Conservation (phyloP, 2,888 invertebrate species). For the Lysandra coridon region DNA sequence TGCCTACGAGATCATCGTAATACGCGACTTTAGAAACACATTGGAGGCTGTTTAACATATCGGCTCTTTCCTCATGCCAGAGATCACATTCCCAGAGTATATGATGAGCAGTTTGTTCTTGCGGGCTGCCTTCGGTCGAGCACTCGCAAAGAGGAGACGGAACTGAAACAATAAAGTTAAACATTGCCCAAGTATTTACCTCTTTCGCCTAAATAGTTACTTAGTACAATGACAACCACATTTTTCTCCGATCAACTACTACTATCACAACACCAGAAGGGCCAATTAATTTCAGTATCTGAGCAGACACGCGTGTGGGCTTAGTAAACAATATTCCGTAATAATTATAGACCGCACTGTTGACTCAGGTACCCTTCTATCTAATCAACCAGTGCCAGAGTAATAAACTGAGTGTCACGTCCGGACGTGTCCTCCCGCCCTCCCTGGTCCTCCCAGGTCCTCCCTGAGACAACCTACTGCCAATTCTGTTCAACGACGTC, state of each 20-base stretch:
- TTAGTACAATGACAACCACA: neutral
- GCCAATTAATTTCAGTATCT: conserved; percentile 9
- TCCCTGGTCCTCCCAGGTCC: conserved; percentile 12
- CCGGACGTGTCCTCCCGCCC: conserved; percentile 50
- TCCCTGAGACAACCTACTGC: conserved; percentile 33
- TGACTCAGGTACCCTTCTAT: conserved; percentile 41
- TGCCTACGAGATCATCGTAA: no score
- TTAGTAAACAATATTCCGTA: conserved; percentile 32
- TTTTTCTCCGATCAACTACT: neutral
- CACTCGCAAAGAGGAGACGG: no score
- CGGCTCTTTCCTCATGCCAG: no score
- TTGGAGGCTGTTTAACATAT: no score
- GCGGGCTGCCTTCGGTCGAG: no score
- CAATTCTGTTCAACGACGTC: conserved; percentile 26
- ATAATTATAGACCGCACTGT: conserved; percentile 32
- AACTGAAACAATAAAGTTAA: no score
- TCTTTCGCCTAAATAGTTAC: no score
- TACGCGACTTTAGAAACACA: no score
- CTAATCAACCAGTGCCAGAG: conserved; percentile 61
- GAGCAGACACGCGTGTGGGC: conserved; percentile 4
- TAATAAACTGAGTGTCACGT: conserved; percentile 69
- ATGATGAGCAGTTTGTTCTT: no score
- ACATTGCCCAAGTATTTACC: no score
- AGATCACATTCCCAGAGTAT: no score
- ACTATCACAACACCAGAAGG: neutral